A percentile compares a stretch with the other conserved stretches of the same genome.
Conservation (phyloP, 1,140 invertebrate genomes). For the Lepidurus couesii region DNA sequence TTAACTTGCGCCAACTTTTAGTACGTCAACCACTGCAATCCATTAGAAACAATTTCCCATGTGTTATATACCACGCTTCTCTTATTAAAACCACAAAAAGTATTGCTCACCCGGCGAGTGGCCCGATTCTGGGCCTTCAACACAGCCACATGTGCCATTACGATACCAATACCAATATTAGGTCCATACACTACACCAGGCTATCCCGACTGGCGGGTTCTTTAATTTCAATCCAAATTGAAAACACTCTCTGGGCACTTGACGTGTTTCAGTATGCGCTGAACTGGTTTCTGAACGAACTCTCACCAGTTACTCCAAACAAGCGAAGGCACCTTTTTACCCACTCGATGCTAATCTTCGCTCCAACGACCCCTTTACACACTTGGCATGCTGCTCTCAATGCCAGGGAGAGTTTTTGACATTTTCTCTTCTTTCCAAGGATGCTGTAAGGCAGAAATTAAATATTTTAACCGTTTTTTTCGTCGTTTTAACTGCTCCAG, state of each 20-base stretch:
- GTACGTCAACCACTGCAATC: constrained; percentile 1
- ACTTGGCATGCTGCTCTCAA: constrained; percentile 6
- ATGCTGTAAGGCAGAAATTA: constrained; percentile 4
- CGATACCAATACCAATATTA: not conserved
- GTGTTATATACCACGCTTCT: not conserved
- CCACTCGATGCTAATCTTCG: not conserved
- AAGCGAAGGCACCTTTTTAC: not conserved
- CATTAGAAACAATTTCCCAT: not conserved
- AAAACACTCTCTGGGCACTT: no score
- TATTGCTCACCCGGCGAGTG: constrained; percentile 31
- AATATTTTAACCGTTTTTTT: not conserved
- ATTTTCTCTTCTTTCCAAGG: not conserved
- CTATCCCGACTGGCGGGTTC: not conserved
- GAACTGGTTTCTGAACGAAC: not conserved
- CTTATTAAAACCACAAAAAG: not conserved
- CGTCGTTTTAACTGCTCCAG: not conserved
- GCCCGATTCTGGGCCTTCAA: constrained; percentile 33
- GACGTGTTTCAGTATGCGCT: not conserved
- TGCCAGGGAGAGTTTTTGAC: not conserved
- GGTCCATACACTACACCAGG: not conserved
- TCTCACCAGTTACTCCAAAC: not conserved
- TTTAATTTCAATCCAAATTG: not conserved
- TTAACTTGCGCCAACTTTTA: not conserved
- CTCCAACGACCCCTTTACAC: constrained; percentile 16
- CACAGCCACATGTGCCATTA: constrained; percentile 35